phyloP scores from a whole-genome alignment of 2,113 vertebrate genomes.

The Podarcis cretensis region DNA sequence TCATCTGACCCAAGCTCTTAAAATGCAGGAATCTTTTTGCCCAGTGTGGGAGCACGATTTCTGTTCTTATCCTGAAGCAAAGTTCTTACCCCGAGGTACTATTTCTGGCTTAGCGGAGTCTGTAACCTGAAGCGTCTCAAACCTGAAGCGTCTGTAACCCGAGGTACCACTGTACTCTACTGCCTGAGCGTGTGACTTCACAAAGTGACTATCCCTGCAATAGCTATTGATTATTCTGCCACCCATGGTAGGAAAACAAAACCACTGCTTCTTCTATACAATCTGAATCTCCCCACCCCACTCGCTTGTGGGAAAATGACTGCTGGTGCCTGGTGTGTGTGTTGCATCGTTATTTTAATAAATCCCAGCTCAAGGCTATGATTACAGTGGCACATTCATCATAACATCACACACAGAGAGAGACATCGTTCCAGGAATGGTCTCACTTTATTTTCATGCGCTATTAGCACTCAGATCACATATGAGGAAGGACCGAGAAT shows the following conservation, averaged over 20 bases:
- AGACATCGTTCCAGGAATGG: slow-evolving; percentile 47
- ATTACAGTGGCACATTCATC: slow-evolving; percentile 53
- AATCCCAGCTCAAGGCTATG: slow-evolving; percentile 57
- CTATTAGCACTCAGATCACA: background rate
- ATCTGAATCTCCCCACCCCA: background rate
- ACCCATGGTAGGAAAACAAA: background rate
- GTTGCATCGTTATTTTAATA: background rate
- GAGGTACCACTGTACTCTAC: too few relatives aligned
- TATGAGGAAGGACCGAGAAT: background rate
- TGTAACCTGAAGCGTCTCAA: too few relatives aligned
- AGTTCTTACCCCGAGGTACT: too few relatives aligned
- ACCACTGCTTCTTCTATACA: background rate
- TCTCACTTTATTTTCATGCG: slow-evolving; percentile 41
- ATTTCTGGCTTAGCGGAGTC: too few relatives aligned
- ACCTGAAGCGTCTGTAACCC: too few relatives aligned
- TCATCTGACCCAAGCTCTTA: too few relatives aligned
- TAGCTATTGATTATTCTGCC: too few relatives aligned
- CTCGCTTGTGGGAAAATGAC: slow-evolving; percentile 13
- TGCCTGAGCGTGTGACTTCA: background rate
- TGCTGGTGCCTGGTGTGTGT: slow-evolving; percentile 45
- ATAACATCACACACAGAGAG: slow-evolving; percentile 49
- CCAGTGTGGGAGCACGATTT: too few relatives aligned
- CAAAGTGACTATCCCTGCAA: too few relatives aligned
- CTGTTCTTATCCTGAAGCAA: too few relatives aligned
- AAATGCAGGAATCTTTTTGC: too few relatives aligned